Base-by-base conservation (phyloP, 2,113 vertebrate genomes). In the Notiomystis cincta region DNA sequence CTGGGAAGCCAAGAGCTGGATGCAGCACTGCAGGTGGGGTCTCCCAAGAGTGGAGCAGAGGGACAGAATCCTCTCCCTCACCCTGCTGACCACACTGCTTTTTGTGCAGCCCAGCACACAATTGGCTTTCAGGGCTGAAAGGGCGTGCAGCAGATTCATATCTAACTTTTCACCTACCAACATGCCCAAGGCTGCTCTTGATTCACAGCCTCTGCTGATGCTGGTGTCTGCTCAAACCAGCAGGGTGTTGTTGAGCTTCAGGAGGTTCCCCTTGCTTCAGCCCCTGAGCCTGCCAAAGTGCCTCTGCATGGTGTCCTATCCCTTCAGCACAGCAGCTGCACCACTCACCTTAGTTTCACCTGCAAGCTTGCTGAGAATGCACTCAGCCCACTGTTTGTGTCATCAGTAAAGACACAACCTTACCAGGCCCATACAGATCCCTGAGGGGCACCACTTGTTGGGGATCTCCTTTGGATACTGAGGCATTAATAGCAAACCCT, bases 391-490 rank as follows among this genome's bases (percentile, higher is more conserved):
- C 35, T 25, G 13, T 21, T 86, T 42, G 15, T 17, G 21, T 50
- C 51, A 42, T 7, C 56, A 33, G 23, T 27, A 38, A 79, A 65
- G 56, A 31, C 9, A 42, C 0, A 9, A 42, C 15, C 14, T 33
- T 40, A 56, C 12, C 0, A 0, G 23, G 17, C 19, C 42, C 31
- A 0, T 5, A 60, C 8, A 54, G 10, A 35, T 8, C 11, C 27
- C 11, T 24, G 24, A 48, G 18, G 21, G 9, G 8, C 28, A 37
- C 9, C 13, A 25, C 10, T 45, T 47, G 2, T 21, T 76, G 42
- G 6, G 7, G 23, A 73, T 35, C 7, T 76, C 16, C 21, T 75
- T 71, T 28, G 31, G n/a, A 67, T 18, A 31, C 3, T 12, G 69
- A 67, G 42, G 9, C 5, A 35, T 42, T 50, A 35, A 50, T 14